phyloP scores from a whole-genome alignment of 2,888 invertebrate species.

The Lepidocyrtoides sp. region DNA sequence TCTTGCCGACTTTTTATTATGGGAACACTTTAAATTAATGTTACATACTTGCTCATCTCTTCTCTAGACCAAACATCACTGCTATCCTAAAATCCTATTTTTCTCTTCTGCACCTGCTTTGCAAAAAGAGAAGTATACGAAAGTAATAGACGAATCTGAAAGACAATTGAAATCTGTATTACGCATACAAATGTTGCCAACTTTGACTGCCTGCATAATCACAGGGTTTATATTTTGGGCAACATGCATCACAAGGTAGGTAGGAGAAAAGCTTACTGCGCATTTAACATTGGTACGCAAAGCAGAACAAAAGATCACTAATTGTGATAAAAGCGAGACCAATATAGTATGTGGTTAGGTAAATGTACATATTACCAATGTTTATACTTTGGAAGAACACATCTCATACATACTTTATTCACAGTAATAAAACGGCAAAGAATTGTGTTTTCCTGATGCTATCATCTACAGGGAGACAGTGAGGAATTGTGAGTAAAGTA shows the following conservation, averaged over 20 bases:
- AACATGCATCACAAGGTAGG: neutral
- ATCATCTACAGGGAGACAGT: neutral
- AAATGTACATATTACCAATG: neutral
- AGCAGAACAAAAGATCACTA: neutral
- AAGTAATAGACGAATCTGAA: neutral
- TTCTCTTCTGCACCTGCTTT: neutral
- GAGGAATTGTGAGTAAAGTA: neutral
- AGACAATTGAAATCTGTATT: neutral
- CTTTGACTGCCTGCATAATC: too few species aligned
- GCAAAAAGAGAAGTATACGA: neutral
- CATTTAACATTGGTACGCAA: neutral
- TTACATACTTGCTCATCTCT: neutral
- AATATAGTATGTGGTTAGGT: neutral
- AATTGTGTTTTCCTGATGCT: neutral
- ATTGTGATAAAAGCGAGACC: neutral
- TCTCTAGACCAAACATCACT: too few species aligned
- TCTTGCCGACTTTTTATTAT: slow-evolving; percentile 3
- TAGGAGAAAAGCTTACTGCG: neutral
- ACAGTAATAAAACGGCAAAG: neutral
- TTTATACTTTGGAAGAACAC: too few species aligned
- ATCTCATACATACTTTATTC: too few species aligned
- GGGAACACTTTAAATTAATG: neutral
- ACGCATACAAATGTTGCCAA: neutral
- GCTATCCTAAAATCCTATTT: neutral
- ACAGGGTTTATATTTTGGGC: too few species aligned